Evolutionary conservation across 1,140 invertebrate genomes (phyloP).

Genomic region (Neodiprion fabricii): DNA sequence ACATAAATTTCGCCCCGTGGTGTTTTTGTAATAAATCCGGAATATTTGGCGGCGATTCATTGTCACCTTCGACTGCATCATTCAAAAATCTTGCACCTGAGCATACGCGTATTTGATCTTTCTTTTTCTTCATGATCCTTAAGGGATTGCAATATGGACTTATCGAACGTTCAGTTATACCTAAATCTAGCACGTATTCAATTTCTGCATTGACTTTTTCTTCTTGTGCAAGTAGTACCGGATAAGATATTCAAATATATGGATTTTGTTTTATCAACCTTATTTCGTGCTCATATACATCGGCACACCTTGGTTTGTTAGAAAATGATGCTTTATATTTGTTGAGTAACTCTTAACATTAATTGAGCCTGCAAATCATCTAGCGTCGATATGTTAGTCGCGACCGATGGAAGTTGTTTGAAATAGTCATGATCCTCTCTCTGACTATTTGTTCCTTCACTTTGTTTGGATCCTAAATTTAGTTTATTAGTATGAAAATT

Average conservation of each 20-base stretch:
- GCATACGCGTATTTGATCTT: constrained; percentile 20
- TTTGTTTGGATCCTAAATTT: background rate
- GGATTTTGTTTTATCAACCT: constrained; percentile 20
- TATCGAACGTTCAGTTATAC: constrained; percentile 32
- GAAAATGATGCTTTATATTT: background rate
- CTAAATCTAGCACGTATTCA: constrained; percentile 22
- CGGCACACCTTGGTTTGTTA: background rate
- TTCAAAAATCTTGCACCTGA: constrained; percentile 31
- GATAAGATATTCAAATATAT: constrained; percentile 26
- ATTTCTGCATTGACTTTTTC: constrained; percentile 22
- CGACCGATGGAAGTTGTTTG: background rate
- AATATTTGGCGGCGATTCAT: constrained; percentile 23
- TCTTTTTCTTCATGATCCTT: constrained; percentile 22
- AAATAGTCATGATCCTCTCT: background rate
- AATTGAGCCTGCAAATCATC: constrained; percentile 3
- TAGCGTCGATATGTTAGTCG: background rate
- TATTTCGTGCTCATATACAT: constrained; percentile 15
- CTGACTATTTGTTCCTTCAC: background rate
- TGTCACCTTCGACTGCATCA: constrained; percentile 24
- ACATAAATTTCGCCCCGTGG: constrained; percentile 22
- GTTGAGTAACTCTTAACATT: background rate
- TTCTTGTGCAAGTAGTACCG: constrained; percentile 22
- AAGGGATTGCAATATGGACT: constrained; percentile 44
- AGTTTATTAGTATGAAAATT: background rate
- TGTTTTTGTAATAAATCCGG: constrained; percentile 20